Conservation (phyloP, 64 coral and sea anemone genomes). For the Platygyra sinensis region DNA sequence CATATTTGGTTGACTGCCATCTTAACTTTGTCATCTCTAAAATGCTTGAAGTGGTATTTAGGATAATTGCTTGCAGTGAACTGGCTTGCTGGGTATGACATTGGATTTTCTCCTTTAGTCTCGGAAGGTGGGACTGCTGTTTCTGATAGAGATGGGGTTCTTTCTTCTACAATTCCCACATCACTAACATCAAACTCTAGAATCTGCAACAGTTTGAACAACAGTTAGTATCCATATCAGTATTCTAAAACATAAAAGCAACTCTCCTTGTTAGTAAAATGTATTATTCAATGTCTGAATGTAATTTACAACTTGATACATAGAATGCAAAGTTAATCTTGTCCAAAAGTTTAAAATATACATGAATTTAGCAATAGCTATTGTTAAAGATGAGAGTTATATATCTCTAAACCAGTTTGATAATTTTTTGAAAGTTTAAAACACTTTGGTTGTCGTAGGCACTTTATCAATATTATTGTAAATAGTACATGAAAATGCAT, state of each 20-base stretch:
- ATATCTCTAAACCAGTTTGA: too few species aligned
- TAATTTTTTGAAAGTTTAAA: too few species aligned
- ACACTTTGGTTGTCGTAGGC: not conserved
- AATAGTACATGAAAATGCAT: not conserved
- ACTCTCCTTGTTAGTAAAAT: too few species aligned
- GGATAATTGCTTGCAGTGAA: constrained; percentile 49
- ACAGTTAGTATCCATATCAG: too few species aligned
- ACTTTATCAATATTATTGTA: not conserved
- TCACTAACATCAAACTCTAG: constrained; percentile 90
- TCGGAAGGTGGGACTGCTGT: constrained; percentile 69
- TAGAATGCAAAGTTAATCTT: too few species aligned
- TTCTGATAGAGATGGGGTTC: constrained; percentile 33
- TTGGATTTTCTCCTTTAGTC: constrained; percentile 40
- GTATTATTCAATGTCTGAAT: too few species aligned
- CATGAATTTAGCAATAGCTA: too few species aligned
- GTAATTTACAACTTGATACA: too few species aligned
- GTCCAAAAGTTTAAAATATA: too few species aligned
- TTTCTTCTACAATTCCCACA: constrained; percentile 94
- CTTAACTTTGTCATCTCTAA: constrained; percentile 83
- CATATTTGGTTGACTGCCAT: constrained; percentile 63
- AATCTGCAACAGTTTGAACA: constrained; percentile 50
- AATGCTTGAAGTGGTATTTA: constrained; percentile 89
- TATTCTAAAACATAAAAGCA: too few species aligned
- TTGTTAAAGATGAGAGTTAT: too few species aligned
- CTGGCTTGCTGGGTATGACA: constrained; percentile 50